Evolutionary conservation across 2,113 vertebrate genomes (phyloP).

Genomic region (Synchiropus splendidus): DNA sequence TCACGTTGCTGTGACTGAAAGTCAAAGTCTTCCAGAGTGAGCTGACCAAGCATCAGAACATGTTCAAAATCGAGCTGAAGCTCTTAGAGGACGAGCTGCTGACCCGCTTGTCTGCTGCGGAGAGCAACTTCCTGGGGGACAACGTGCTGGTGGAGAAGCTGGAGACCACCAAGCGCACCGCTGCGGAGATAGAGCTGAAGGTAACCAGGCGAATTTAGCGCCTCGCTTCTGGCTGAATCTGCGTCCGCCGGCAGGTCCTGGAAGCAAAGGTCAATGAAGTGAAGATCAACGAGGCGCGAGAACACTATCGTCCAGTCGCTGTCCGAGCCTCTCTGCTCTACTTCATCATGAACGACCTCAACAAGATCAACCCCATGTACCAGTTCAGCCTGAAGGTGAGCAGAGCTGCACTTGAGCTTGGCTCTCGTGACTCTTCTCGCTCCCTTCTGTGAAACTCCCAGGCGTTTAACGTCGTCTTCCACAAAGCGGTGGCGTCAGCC

Average conservation of each 20-base stretch:
- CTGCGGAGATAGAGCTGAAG: slow-evolving; percentile 72
- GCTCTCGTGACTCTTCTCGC: no score
- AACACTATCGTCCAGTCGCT: slow-evolving; percentile 70
- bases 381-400: slow-evolving; percentile 75
- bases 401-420: no score
- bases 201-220: slow-evolving; percentile 10
- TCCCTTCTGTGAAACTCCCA: slow-evolving; percentile 13
- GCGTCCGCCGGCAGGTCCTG: slow-evolving; percentile 51
- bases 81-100: slow-evolving; percentile 72
- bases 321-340: slow-evolving; percentile 71
- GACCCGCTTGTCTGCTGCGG: slow-evolving; percentile 61
- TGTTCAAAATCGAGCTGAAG: slow-evolving; percentile 79
- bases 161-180: slow-evolving; percentile 71
- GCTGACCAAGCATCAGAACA: slow-evolving; percentile 73
- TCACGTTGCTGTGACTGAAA: neutral
- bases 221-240: neutral
- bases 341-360: slow-evolving; percentile 76
- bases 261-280: slow-evolving; percentile 73
- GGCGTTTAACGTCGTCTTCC: slow-evolving; percentile 73
- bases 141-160: slow-evolving; percentile 70
- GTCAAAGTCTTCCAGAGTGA: slow-evolving; percentile 50
- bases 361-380: slow-evolving; percentile 80
- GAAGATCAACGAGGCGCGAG: slow-evolving; percentile 71
- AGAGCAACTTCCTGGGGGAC: slow-evolving; percentile 69
- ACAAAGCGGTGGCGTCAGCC: slow-evolving; percentile 63